Base-by-base conservation (phyloP, 2,113 vertebrate species). In the Polypterus senegalus region DNA sequence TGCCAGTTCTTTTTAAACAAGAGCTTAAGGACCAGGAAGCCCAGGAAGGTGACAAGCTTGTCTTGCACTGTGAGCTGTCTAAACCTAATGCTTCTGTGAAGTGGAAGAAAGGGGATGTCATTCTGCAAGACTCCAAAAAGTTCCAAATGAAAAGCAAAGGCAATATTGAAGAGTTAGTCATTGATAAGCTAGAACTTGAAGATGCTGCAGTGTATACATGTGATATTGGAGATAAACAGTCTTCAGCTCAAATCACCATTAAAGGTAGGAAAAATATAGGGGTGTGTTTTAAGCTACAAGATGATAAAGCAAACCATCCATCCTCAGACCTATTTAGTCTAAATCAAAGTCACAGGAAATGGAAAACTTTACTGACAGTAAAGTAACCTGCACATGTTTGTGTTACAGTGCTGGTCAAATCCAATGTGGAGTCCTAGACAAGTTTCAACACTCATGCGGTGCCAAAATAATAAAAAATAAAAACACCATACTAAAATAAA, bases 151-250 rank as follows among this genome's bases (percentile, higher is more conserved):
- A 75, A 63, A 80, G 79, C 66, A 78, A 82, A 48, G 83, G 82
- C 7, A 57, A 59, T 4, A 9, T 73, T 43, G 76, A 70, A 1
- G 71, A 83, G 65, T 79, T 88, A 46, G 51, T 76, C 45, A 69
- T 88, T 71, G 77, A 74, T 63, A 82, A 74, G 47, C 67, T 86
- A 10, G 71, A 74, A 62, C 54, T 45, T 57, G 67, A 63, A 11
- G 83, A 88, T 62, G 64, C 80, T 11, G 86, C 83, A 66, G 74
- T 82, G 49, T 87, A 86, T 64, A 79, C 76, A 27, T 88, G 86
- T 67, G 81, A 87, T 55, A 83, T 84, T 10, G 85, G 81, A 65
- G 70, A 71, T 69, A 80, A 83, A 57, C 81, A 60, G 69, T 81
- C 79, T 3, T 75, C 75, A 10, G 83, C 81, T 58, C 68, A 72